Conservation (phyloP, 2,888 invertebrate genomes). For the Deilephila elpenor region DNA sequence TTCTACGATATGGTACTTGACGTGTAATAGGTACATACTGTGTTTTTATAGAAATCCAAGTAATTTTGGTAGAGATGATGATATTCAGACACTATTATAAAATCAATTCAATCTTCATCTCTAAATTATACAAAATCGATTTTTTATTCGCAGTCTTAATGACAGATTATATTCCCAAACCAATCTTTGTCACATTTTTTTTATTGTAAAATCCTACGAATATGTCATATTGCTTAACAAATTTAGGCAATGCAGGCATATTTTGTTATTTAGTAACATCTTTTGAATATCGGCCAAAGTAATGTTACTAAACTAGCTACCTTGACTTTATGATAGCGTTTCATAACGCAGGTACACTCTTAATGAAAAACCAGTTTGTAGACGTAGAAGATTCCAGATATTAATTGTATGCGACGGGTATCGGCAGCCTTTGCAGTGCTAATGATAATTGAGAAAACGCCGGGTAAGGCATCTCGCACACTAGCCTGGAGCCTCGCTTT, state of each 20-base stretch:
- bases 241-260: background rate
- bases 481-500: background rate
- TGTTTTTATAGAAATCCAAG: too few species aligned
- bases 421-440: conserved; percentile 22
- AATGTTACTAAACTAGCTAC: background rate
- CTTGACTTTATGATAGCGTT: conserved; percentile 12
- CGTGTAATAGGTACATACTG: too few species aligned
- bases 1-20: too few species aligned
- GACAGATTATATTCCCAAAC: too few species aligned
- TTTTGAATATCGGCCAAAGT: background rate
- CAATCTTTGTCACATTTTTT: too few species aligned
- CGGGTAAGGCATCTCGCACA: background rate
- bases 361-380: conserved; percentile 24
- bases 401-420: background rate
- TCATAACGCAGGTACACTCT: background rate
- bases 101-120: too few species aligned
- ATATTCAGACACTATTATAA: too few species aligned
- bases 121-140: too few species aligned
- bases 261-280: background rate
- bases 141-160: too few species aligned
- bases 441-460: conserved; percentile 26
- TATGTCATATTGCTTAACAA: background rate
- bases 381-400: conserved; percentile 8
- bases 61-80: too few species aligned
- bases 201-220: background rate